Base-by-base conservation (phyloP, 2,888 invertebrate genomes). In the Andrena haemorrhoa region DNA sequence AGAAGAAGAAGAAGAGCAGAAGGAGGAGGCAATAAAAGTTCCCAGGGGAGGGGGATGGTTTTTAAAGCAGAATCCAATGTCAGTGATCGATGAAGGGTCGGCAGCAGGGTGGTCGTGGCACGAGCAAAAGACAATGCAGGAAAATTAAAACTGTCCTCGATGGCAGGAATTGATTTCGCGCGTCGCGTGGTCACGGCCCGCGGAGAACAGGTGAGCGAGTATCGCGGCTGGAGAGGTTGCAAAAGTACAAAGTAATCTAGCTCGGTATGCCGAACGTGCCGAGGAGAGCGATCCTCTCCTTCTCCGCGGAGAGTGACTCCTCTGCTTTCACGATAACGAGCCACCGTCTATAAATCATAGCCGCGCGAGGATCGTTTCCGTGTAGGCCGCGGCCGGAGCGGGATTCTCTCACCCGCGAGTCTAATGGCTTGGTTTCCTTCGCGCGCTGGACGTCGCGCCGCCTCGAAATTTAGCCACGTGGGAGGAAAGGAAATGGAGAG, bases 321-420 rank as follows among this genome's bases (percentile, higher is more conserved):
- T 89, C 87, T 89, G 90, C 91, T 92, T 91, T 91, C 91, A 90
- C 92, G 91, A 92, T 93, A 93, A 93, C 92, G 91, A 92, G 91
- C 91, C 87, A 72, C 85, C 88, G 87, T 89, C 91, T 90, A 92
- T 93, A 93, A 93, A 93, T 93, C 92, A 93, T 91, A 82, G 82
- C 88, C 85, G 83, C 75, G 84, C 82, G 83, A 75, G 83, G 74
- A 76, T 85, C 88, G 88, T 91, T 91, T 91, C 91, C 87, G 86
- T 70, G 80, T 86, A 84, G 84, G 75, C 74, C 26, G 64, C 71
- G 41, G 69, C 77, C 47, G 41, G 26, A 16, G 35, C 77, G 78
- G 81, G 80, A 79, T 82, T 86, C 82, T 86, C 82, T 79, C 47
- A 65, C 77, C 53, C 60, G 51, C 58, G 70, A 51, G 73, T 58